Evolutionary conservation across 2,888 invertebrate genomes (phyloP).

Genomic region (Mactromeris polynyma): DNA sequence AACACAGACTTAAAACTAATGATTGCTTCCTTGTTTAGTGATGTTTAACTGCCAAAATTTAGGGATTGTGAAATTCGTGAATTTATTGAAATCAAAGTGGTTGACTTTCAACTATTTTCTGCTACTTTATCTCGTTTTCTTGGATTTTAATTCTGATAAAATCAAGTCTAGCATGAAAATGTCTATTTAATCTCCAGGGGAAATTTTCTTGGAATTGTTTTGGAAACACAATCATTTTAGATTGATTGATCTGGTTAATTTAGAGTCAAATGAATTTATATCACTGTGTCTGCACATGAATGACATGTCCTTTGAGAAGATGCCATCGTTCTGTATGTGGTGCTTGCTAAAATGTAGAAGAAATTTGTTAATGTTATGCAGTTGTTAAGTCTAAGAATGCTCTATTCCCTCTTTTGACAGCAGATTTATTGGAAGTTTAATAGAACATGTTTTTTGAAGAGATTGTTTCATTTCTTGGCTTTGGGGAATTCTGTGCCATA

Average conservation of each 20-base stretch:
- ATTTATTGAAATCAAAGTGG: no score
- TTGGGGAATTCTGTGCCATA: background rate
- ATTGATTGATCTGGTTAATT: slow-evolving; percentile 6
- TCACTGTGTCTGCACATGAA: background rate
- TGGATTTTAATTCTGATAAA: background rate
- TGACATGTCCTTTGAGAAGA: background rate
- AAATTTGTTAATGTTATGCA: background rate
- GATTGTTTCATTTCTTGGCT: background rate
- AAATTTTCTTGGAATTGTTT: background rate
- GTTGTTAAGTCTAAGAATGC: background rate
- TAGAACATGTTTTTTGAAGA: background rate
- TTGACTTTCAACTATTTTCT: background rate
- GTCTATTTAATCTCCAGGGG: background rate
- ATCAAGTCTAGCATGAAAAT: background rate
- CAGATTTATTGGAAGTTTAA: background rate
- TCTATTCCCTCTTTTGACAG: background rate
- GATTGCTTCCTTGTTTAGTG: no score
- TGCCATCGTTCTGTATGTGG: background rate
- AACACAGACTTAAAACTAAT: no score
- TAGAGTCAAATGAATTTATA: background rate
- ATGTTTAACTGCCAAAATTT: no score
- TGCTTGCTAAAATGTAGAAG: background rate
- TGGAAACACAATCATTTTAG: background rate
- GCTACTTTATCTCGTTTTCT: background rate
- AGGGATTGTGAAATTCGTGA: no score